Conservation (phyloP, 1,140 invertebrate species). For the Drosophila insularis region DNA sequence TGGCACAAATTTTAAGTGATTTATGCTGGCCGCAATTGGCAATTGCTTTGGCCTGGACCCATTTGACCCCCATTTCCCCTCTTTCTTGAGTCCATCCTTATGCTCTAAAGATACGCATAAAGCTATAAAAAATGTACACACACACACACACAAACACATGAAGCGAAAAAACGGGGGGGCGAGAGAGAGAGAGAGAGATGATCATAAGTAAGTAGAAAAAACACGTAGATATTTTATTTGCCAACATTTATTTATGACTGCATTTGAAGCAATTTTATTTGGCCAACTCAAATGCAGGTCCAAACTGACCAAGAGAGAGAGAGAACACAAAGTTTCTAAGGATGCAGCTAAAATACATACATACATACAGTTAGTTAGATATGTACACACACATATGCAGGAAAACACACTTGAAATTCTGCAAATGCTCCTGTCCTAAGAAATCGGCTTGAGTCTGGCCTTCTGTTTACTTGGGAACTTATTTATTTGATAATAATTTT, state of each 20-base stretch:
- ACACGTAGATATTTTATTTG: constrained; percentile 68
- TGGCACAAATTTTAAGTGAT: constrained; percentile 81
- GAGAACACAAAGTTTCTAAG: constrained; percentile 55
- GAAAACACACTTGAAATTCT: constrained; percentile 33
- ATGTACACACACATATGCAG: constrained; percentile 18
- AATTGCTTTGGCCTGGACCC: constrained; percentile 42
- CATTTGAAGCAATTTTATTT: constrained; percentile 69
- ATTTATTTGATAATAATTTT: constrained; percentile 77
- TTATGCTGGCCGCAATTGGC: constrained; percentile 75
- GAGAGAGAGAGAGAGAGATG: constrained; percentile 1
- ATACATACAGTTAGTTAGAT: constrained; percentile 15
- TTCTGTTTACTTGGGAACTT: constrained; percentile 53
- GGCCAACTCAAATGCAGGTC: constrained; percentile 61
- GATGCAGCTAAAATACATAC: constrained; percentile 44
- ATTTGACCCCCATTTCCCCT: not conserved
- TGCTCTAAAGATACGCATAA: constrained; percentile 34
- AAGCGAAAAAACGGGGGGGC: not conserved
- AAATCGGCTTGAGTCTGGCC: constrained; percentile 25
- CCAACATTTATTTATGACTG: constrained; percentile 72
- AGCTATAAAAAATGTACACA: constrained; percentile 61
- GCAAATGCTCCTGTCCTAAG: not conserved
- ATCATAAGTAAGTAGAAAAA: not conserved
- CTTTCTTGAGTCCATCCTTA: not conserved
- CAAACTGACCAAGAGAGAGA: constrained; percentile 14
- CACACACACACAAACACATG: constrained; percentile 20